Conservation (phyloP, 2,797 vertebrate species). For the Darevskia mixta region DNA sequence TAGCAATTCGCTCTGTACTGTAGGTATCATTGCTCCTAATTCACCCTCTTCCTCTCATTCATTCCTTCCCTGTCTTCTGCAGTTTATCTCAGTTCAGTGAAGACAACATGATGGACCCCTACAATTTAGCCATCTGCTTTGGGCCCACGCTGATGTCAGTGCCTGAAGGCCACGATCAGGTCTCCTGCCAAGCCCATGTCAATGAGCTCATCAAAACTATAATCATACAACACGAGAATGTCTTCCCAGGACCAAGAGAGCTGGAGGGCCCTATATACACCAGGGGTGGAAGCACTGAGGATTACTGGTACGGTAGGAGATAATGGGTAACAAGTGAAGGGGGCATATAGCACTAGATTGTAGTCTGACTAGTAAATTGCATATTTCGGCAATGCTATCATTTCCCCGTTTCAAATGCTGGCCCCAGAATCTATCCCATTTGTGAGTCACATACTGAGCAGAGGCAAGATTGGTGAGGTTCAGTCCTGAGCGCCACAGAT, state of each 20-base stretch:
- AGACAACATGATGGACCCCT: constrained; percentile 99
- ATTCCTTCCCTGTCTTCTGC: constrained; percentile 40
- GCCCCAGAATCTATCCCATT: constrained; percentile 28
- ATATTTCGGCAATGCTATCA: accelerated
- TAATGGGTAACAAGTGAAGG: constrained; percentile 2
- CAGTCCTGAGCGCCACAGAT: not conserved
- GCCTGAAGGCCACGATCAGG: constrained; percentile 94
- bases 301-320: constrained; percentile 88
- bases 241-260: constrained; percentile 91
- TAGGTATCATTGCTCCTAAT: constrained; percentile 28
- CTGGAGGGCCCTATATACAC: constrained; percentile 92
- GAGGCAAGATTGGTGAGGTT: constrained; percentile 2
- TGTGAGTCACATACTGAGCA: not conserved
- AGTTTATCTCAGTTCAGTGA: constrained; percentile 98
- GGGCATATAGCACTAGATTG: not conserved
- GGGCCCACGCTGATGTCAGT: constrained; percentile 98
- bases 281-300: constrained; percentile 86
- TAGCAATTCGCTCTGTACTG: constrained; percentile 7
- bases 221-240: constrained; percentile 95
- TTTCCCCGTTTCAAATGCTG: constrained; percentile 12
- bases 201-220: constrained; percentile 99
- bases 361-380: not conserved
- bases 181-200: constrained; percentile 97
- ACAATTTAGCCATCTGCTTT: constrained; percentile 98
- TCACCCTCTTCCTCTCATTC: constrained; percentile 38